Conservation (phyloP, 2,888 invertebrate genomes). For the Gari tellinella region DNA sequence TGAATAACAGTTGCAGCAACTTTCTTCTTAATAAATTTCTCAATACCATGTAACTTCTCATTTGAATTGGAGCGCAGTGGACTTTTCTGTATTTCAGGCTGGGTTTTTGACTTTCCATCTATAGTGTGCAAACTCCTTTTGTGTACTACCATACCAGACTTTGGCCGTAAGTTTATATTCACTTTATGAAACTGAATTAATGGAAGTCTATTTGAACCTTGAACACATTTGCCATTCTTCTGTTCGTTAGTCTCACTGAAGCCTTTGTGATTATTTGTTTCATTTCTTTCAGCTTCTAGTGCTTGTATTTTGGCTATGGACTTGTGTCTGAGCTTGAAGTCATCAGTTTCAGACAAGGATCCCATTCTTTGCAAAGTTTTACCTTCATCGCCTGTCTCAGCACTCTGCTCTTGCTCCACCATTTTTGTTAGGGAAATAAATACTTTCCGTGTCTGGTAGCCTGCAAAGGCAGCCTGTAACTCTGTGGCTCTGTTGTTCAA, state of each 20-base stretch:
- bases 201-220: no score
- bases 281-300: constrained; percentile 4
- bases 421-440: constrained; percentile 54
- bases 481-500: constrained; percentile 32
- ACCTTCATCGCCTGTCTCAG: background rate
- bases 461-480: constrained; percentile 58
- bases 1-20: constrained; percentile 43
- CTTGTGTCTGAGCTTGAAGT: constrained; percentile 56
- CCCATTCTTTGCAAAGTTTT: constrained; percentile 47
- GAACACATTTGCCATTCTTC: no score
- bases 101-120: constrained; percentile 38
- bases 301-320: constrained; percentile 52
- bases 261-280: no score
- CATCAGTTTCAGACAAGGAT: constrained; percentile 56
- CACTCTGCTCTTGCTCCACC: constrained; percentile 18
- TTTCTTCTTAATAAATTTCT: constrained; percentile 46
- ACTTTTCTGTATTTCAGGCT: constrained; percentile 13
- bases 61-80: background rate
- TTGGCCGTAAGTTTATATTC: background rate
- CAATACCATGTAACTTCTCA: constrained; percentile 28
- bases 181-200: no score
- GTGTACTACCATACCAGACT: background rate
- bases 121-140: background rate
- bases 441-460: constrained; percentile 45
- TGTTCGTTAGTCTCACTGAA: no score